A percentile compares a stretch with the other conserved stretches of the same genome.
Conservation (phyloP, 1,140 invertebrate species). For the Drosophila lacteicornis region DNA sequence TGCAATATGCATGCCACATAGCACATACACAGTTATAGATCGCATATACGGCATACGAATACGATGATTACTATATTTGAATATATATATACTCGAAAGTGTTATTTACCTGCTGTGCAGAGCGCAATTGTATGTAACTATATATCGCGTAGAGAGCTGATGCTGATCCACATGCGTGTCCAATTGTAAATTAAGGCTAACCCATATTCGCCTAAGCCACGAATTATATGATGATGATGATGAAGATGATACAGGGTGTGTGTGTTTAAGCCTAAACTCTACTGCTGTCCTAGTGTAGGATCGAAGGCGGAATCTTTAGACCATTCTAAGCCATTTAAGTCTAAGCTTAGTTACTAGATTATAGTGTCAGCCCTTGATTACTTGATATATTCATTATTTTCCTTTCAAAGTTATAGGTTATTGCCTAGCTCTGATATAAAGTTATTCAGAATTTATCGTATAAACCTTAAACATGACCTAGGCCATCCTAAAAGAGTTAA, state of each 20-base stretch:
- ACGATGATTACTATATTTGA: constrained; percentile 62
- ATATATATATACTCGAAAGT: constrained; percentile 83
- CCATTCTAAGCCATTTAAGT: constrained; percentile 7
- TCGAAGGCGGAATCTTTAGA: constrained; percentile 14
- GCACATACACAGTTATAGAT: constrained; percentile 50
- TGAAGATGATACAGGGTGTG: constrained; percentile 54
- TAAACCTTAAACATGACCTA: constrained; percentile 6
- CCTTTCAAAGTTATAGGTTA: not conserved
- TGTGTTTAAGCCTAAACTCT: constrained; percentile 58
- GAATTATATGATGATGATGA: constrained; percentile 40
- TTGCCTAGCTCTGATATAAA: constrained; percentile 3
- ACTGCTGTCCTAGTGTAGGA: constrained; percentile 19
- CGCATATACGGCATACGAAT: constrained; percentile 52
- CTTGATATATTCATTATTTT: constrained; percentile 5
- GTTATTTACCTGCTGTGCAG: constrained; percentile 84
- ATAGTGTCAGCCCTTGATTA: too few relatives aligned
- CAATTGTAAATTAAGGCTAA: constrained; percentile 81
- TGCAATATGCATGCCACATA: constrained; percentile 71
- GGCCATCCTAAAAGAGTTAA: not conserved
- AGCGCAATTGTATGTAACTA: constrained; percentile 83
- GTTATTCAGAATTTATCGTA: too few relatives aligned
- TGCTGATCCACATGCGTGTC: constrained; percentile 82
- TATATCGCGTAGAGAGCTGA: constrained; percentile 69
- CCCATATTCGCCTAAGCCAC: constrained; percentile 50
- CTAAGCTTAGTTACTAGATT: not conserved